These are phyloP conservation scores for Schizaphis graminum DNA, from an alignment of 2,888 invertebrate genomes.

Conservation along the genomic window DNA sequence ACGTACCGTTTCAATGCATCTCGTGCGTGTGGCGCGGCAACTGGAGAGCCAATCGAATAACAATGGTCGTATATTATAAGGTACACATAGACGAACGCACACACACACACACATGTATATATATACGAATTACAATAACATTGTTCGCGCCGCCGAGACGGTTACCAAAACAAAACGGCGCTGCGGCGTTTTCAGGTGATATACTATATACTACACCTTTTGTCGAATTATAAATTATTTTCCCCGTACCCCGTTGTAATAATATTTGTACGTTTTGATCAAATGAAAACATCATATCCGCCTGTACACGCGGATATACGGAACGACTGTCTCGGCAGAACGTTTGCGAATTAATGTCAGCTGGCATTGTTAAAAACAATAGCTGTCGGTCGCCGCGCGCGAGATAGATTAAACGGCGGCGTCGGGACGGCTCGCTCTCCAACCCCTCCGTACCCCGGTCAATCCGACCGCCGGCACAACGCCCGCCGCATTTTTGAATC, in stretches of 20 bases:
- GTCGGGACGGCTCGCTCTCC: not conserved
- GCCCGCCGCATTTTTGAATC: not conserved
- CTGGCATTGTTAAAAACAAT: constrained; percentile 52
- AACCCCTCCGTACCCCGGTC: not conserved
- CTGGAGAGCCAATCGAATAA: not conserved
- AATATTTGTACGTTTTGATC: constrained; percentile 55
- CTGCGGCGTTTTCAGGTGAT: constrained; percentile 33
- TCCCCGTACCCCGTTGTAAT: not conserved
- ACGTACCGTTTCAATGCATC: not conserved
- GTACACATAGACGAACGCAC: not conserved
- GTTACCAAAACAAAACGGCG: not conserved
- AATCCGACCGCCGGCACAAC: not conserved
- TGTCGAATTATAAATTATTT: constrained; percentile 47
- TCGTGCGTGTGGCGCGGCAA: not conserved
- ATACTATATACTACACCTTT: not conserved
- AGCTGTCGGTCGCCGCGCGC: not conserved
- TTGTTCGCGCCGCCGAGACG: not conserved
- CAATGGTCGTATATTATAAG: not conserved
- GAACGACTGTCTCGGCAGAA: not conserved
- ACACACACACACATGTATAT: not conserved
- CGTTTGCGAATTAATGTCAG: constrained; percentile 47
- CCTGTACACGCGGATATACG: not conserved
- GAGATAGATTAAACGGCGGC: constrained; percentile 47
- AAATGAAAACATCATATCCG: constrained; percentile 49
- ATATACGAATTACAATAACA: not conserved